Percentiles rank a stretch among this genome's conserved stretches.
phyloP scores from a whole-genome alignment of 2,113 vertebrate genomes.

The Solea senegalensis region DNA sequence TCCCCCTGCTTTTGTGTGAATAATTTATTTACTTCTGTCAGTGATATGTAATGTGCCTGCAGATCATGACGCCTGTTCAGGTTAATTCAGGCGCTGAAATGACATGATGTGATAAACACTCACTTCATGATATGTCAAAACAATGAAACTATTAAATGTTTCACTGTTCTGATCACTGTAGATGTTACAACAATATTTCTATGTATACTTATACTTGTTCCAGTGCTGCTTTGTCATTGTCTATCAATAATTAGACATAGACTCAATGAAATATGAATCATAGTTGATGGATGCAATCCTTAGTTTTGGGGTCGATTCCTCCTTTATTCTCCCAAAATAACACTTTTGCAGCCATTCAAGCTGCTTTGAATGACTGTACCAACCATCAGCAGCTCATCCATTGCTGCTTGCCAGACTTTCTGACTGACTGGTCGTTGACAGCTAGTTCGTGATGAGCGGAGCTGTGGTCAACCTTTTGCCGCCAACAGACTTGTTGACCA shows the following conservation, averaged over 20 bases:
- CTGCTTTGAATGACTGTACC: constrained; percentile 1
- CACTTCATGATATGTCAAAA: constrained; percentile 46
- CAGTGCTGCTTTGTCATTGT: background rate
- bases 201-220: background rate
- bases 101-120: constrained; percentile 66
- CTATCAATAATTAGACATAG: background rate
- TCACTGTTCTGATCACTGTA: constrained; percentile 13
- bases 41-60: constrained; percentile 43
- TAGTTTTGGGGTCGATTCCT: background rate
- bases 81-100: constrained; percentile 54
- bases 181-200: background rate
- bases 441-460: background rate
- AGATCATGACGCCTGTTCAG: constrained; percentile 37
- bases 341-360: constrained; percentile 1
- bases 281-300: no score
- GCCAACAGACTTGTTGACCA: constrained; percentile 34
- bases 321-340: constrained; percentile 2
- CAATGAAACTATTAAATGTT: constrained; percentile 46
- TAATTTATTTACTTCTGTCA: constrained; percentile 77
- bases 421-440: constrained; percentile 4
- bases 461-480: constrained; percentile 33
- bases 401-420: constrained; percentile 3
- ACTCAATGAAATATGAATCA: no score
- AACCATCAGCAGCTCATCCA: constrained; percentile 14
- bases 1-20: constrained; percentile 59